These are phyloP conservation scores for Oriolus oriolus DNA, from an alignment of 2,113 vertebrate genomes.

Conservation along the genomic window DNA sequence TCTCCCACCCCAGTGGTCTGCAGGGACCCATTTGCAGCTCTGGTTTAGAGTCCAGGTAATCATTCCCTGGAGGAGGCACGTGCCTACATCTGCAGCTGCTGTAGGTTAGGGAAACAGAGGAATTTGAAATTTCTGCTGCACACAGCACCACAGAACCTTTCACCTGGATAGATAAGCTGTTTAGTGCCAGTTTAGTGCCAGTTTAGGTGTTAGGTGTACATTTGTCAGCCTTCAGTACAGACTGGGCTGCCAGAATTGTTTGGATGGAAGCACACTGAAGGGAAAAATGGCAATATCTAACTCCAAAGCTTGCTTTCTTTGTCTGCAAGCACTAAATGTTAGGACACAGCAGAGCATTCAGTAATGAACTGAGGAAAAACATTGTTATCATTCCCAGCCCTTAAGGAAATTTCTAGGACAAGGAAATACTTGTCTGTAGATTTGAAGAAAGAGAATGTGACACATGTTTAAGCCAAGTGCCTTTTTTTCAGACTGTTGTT, in stretches of 20 bases:
- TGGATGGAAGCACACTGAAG: background rate
- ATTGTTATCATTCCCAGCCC: background rate
- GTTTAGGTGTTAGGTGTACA: background rate
- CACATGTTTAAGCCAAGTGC: background rate
- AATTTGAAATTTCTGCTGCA: background rate
- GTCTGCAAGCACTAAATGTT: background rate
- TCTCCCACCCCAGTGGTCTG: background rate
- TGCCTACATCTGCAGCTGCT: background rate
- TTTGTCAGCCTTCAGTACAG: background rate
- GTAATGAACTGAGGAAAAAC: background rate
- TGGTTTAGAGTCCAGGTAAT: background rate
- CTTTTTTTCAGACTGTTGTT: background rate
- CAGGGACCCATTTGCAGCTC: background rate
- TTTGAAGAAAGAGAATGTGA: background rate
- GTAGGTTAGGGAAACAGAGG: background rate
- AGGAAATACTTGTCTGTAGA: background rate
- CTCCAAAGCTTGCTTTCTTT: background rate
- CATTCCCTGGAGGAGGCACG: background rate
- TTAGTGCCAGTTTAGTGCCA: background rate
- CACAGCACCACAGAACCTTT: background rate
- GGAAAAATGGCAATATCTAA: background rate
- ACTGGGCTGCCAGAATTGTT: background rate
- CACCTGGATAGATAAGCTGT: background rate
- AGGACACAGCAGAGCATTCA: background rate
- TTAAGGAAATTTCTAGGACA: background rate